phyloP scores from a whole-genome alignment of 2,113 vertebrate species.

The Chaetops frenatus region DNA sequence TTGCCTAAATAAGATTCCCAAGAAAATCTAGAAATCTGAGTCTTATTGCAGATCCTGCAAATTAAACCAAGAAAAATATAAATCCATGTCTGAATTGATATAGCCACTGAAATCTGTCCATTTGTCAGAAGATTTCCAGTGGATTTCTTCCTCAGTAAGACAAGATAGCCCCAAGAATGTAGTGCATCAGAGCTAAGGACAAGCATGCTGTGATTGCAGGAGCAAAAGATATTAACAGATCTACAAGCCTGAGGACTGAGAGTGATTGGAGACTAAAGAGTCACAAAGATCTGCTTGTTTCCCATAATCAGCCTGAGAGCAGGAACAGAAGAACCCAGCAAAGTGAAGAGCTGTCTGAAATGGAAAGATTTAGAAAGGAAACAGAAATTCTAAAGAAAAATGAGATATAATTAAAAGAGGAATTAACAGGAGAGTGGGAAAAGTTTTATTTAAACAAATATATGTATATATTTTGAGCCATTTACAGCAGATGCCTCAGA shows the following conservation, averaged over 20 bases:
- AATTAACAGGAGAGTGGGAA: not conserved
- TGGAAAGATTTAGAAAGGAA: not conserved
- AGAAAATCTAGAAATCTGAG: not conserved
- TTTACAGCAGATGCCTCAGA: not conserved
- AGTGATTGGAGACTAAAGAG: not conserved
- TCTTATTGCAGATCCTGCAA: not conserved
- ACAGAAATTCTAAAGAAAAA: not conserved
- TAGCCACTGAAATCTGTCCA: not conserved
- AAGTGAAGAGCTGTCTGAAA: not conserved
- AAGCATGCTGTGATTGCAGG: not conserved
- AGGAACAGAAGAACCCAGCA: fast-evolving
- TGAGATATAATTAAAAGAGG: not conserved
- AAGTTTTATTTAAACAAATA: not conserved
- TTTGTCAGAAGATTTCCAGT: not conserved
- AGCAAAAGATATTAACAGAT: not conserved
- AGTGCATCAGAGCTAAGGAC: not conserved
- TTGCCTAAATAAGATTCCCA: not conserved
- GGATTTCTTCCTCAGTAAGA: not conserved
- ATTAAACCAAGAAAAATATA: not conserved
- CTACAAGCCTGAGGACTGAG: not conserved
- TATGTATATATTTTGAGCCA: not conserved
- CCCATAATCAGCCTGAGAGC: not conserved
- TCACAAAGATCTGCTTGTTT: not conserved
- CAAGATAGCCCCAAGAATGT: not conserved
- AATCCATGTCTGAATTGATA: not conserved